Evolutionary conservation across 2,797 vertebrate species (phyloP), one percentile per base, ranked within the genome.

Genomic region (Sebastes kiyomatsui): DNA sequence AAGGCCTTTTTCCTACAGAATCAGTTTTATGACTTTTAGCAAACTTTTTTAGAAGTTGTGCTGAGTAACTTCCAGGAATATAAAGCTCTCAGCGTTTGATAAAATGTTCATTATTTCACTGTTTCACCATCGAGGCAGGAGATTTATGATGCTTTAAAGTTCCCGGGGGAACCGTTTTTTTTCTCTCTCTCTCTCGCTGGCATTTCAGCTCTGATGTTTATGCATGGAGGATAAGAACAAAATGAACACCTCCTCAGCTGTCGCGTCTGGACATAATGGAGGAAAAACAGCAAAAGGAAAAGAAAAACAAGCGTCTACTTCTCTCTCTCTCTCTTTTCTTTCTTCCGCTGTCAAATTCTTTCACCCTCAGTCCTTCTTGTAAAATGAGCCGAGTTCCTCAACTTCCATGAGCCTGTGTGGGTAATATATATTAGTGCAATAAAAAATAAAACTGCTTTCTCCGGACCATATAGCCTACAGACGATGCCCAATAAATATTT

Each of bases 401-500:
- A 75, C 79, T 71, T 89, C 72, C 59, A 7, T 16, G 73, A 79
- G 84, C 75, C 65, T 84, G 89, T 88, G 91, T 52, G 49, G 79
- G 74, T 85, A 90, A 92, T 93, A 90, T 87, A 90, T 92, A 93
- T 93, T 80, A 92, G 89, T 78, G 86, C 93, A 95, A 95, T 96
- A 95, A 95, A 93, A 91, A 83, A 83, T 81, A 64, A 77, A 90
- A 82, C 67, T 69, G 83, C 90, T 70, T 88, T 81, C 87, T 82
- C 77, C 55, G 56, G 85, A 87, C 86, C 90, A 13, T 90, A 86
- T 71, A 91, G 91, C 87, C 86, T 81, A 69, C 80, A 88, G 91
- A 92, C 62, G 58, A 84, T 42, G 52, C 72, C 70, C 90, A 87
- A 94, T 95, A 90, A 93, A 96, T 96, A 95, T 95, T 96, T 94